phyloP scores from a whole-genome alignment of 1,140 invertebrate species.

The Mercenaria mercenaria region DNA sequence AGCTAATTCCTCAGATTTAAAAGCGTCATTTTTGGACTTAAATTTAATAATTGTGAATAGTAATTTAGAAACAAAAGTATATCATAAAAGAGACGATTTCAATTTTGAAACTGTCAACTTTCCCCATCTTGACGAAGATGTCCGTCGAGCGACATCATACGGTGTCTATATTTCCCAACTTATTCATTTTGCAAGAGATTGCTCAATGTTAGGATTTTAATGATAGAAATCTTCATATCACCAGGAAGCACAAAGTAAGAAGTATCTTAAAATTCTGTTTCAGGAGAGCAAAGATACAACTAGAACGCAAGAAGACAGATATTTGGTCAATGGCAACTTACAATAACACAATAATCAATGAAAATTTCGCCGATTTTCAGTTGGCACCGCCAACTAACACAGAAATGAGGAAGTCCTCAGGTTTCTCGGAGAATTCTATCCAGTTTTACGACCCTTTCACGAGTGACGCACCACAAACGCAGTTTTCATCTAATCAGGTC shows the following conservation, averaged over 20 bases:
- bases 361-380: constrained; percentile 21
- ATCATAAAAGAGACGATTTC: no score
- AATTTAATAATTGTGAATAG: no score
- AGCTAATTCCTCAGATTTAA: no score
- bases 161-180: no score
- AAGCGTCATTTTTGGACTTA: no score
- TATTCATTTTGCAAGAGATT: no score
- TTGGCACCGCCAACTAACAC: not conserved
- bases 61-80: no score
- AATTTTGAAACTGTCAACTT: not conserved
- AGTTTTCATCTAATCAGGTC: not conserved
- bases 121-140: not conserved
- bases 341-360: constrained; percentile 39
- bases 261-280: not conserved
- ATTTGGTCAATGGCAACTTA: constrained; percentile 44
- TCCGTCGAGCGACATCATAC: no score
- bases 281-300: not conserved
- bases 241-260: no score
- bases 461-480: not conserved
- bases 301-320: constrained; percentile 21
- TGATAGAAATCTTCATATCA: no score
- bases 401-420: not conserved
- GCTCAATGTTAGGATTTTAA: not conserved
- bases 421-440: not conserved
- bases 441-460: not conserved